Evolutionary conservation across 1,140 invertebrate species (phyloP).

Genomic region (Lepidurus couesii): DNA sequence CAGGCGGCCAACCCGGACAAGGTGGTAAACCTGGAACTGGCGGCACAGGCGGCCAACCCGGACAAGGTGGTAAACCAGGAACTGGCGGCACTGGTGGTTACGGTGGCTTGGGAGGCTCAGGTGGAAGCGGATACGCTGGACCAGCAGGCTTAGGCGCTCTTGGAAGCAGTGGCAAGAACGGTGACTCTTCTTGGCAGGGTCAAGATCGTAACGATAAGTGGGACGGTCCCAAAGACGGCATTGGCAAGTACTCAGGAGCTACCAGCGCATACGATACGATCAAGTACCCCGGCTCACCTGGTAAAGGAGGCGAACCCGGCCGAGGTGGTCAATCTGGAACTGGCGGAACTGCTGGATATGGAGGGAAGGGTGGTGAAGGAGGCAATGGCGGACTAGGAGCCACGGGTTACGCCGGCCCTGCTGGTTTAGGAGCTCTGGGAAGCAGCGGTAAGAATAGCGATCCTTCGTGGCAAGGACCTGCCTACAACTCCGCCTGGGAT

Average conservation of each 20-base stretch:
- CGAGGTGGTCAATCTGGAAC: neutral
- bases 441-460: neutral
- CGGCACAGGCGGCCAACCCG: neutral
- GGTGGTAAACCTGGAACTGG: neutral
- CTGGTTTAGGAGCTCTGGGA: conserved; percentile 18
- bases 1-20: neutral
- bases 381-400: conserved; percentile 24
- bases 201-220: conserved; percentile 35
- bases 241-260: neutral
- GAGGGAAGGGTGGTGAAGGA: conserved; percentile 23
- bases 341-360: conserved; percentile 24
- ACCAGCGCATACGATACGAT: neutral
- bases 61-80: neutral
- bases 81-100: conserved; percentile 25
- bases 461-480: conserved; percentile 5
- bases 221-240: conserved; percentile 20
- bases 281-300: neutral
- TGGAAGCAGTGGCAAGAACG: conserved; percentile 23
- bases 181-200: conserved; percentile 26
- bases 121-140: conserved; percentile 27
- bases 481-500: conserved; percentile 27
- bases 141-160: conserved; percentile 24
- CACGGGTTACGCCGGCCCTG: conserved; percentile 11
- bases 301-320: neutral
- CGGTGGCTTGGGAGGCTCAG: conserved; percentile 31